Conservation (phyloP, 2,113 vertebrate genomes). For the Notothenia coriiceps region DNA sequence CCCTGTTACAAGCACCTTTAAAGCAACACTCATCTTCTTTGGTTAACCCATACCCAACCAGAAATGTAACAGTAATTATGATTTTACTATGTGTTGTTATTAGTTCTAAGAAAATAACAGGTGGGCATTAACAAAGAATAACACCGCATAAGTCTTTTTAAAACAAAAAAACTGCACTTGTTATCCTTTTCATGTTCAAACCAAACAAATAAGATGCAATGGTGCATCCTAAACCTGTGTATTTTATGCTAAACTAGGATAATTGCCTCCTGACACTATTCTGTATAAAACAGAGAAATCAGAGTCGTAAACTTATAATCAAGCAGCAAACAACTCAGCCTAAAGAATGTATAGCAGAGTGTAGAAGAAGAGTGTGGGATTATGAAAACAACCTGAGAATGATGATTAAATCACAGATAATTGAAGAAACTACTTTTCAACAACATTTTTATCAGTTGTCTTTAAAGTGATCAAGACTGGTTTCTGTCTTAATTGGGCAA, state of each 20-base stretch:
- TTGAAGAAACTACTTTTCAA: neutral
- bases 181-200: neutral
- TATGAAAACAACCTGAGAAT: neutral
- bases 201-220: neutral
- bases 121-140: neutral
- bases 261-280: too few relatives aligned
- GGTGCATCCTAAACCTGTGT: neutral
- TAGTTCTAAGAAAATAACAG: neutral
- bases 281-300: too few relatives aligned
- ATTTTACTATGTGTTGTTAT: neutral
- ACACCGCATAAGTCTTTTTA: neutral
- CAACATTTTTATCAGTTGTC: neutral
- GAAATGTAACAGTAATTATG: neutral
- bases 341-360: neutral
- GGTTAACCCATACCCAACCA: neutral
- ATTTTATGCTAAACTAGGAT: neutral
- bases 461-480: neutral
- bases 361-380: neutral
- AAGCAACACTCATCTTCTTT: neutral
- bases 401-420: neutral
- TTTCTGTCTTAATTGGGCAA: conserved; percentile 18
- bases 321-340: neutral
- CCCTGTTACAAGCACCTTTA: too few relatives aligned
- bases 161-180: neutral
- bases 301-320: neutral